phyloP scores from a whole-genome alignment of 1,140 invertebrate species.

The Mycetomoellerius zeteki region DNA sequence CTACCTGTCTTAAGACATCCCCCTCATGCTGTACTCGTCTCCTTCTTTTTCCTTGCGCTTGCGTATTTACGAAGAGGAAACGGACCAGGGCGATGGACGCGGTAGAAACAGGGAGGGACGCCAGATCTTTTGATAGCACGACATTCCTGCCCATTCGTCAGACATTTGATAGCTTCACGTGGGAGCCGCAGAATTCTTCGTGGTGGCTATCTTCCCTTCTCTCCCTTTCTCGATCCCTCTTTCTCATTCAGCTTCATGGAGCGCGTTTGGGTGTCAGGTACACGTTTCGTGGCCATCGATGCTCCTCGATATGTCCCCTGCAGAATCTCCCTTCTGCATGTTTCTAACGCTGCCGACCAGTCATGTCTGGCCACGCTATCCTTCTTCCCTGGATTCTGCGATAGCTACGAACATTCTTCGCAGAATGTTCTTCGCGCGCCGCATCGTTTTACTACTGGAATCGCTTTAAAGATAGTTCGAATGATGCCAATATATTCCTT shows the following conservation, averaged over 20 bases:
- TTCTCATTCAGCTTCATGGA: neutral
- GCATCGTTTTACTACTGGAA: slow-evolving; percentile 27
- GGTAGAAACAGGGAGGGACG: slow-evolving; percentile 51
- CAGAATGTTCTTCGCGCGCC: slow-evolving; percentile 24
- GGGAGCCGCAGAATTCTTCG: slow-evolving; percentile 83
- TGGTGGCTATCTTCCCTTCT: slow-evolving; percentile 70
- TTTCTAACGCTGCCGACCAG: slow-evolving; percentile 16
- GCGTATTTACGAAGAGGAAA: slow-evolving; percentile 72
- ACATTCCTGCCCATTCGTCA: slow-evolving; percentile 86
- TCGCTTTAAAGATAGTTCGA: slow-evolving; percentile 1
- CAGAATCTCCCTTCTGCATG: slow-evolving; percentile 15
- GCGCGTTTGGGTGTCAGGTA: slow-evolving; percentile 71
- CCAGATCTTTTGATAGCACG: slow-evolving; percentile 85
- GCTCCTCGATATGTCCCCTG: slow-evolving; percentile 63
- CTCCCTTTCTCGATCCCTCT: slow-evolving; percentile 16
- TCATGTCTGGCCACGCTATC: neutral
- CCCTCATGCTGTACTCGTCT: slow-evolving; percentile 60
- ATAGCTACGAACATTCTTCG: slow-evolving; percentile 18
- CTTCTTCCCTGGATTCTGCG: slow-evolving; percentile 24
- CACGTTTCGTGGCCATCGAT: slow-evolving; percentile 67
- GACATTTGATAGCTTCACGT: slow-evolving; percentile 86
- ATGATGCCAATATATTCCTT: slow-evolving; percentile 3
- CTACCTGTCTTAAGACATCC: slow-evolving; percentile 86
- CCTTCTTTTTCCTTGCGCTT: slow-evolving; percentile 71
- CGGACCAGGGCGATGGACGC: slow-evolving; percentile 49